A percentile compares a stretch with the other conserved stretches of the same genome.
Evolutionary conservation across 2,888 invertebrate species (phyloP).

Genomic region (Volucella zonaria): DNA sequence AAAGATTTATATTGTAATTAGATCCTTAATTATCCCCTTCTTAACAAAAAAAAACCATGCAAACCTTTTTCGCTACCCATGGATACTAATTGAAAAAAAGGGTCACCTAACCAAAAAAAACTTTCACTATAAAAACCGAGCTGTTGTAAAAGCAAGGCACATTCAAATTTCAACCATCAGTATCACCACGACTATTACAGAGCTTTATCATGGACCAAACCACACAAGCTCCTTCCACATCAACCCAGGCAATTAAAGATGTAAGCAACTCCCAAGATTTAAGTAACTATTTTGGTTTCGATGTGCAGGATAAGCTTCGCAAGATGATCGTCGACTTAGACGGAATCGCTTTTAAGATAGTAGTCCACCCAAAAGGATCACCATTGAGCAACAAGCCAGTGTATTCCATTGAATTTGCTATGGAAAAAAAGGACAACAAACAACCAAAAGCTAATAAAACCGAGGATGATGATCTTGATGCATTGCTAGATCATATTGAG

Average conservation of each 20-base stretch:
- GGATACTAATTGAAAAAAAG: too few relatives aligned
- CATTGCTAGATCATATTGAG: constrained; percentile 21
- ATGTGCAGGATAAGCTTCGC: constrained; percentile 15
- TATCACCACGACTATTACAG: too few relatives aligned
- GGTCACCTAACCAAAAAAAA: too few relatives aligned
- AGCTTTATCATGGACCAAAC: too few relatives aligned
- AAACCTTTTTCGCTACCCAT: too few relatives aligned
- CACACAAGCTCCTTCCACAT: too few relatives aligned
- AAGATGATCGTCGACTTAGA: constrained; percentile 15
- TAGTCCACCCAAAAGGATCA: constrained; percentile 12
- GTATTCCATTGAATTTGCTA: background rate
- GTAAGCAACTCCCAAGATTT: background rate
- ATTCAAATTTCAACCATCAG: too few relatives aligned
- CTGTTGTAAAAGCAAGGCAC: too few relatives aligned
- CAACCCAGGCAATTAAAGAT: background rate
- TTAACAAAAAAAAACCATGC: too few relatives aligned
- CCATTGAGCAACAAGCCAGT: background rate
- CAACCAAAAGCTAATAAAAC: background rate
- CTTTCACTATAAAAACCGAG: too few relatives aligned
- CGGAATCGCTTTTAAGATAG: constrained; percentile 13
- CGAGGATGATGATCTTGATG: background rate
- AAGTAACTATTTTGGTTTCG: constrained; percentile 1
- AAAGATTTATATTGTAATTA: too few relatives aligned
- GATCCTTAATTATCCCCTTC: too few relatives aligned
- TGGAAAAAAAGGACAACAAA: background rate